Conservation (phyloP, 2,797 vertebrate species). For the Rhinoraja longicauda region DNA sequence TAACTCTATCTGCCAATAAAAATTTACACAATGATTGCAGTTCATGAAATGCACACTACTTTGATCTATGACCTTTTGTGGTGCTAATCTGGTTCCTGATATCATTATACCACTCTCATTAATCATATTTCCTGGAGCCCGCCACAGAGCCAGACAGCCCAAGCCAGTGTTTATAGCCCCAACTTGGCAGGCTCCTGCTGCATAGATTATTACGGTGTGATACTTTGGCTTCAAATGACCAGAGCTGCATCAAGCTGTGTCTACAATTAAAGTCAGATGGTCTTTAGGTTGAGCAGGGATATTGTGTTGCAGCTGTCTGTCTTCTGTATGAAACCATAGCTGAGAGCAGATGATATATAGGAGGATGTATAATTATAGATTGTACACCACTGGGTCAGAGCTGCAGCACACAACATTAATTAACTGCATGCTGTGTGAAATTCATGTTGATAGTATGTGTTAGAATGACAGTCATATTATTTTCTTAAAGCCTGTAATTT, state of each 20-base stretch:
- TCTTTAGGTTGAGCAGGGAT: constrained; percentile 66
- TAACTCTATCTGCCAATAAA: constrained; percentile 55
- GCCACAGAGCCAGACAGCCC: constrained; percentile 68
- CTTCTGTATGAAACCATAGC: constrained; percentile 59
- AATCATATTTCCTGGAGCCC: constrained; percentile 82
- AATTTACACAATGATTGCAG: constrained; percentile 56
- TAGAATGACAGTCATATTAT: constrained; percentile 38
- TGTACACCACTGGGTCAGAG: constrained; percentile 58
- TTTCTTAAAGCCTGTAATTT: constrained; percentile 39
- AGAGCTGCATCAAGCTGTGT: constrained; percentile 69
- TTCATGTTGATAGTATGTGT: constrained; percentile 39
- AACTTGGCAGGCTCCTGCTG: constrained; percentile 67
- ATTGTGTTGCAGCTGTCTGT: constrained; percentile 68
- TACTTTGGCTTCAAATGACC: constrained; percentile 63
- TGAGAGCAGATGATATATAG: constrained; percentile 65
- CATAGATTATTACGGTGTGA: constrained; percentile 66
- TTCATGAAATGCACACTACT: constrained; percentile 65
- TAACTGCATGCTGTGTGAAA: constrained; percentile 47
- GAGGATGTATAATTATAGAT: constrained; percentile 61
- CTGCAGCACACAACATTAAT: constrained; percentile 58
- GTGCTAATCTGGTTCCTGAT: constrained; percentile 92
- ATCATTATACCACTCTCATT: constrained; percentile 85
- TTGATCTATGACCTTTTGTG: constrained; percentile 87
- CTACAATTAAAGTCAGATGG: constrained; percentile 76
- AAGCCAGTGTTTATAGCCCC: constrained; percentile 59